Evolutionary conservation across 2,888 invertebrate genomes (phyloP).

Genomic region (Pyrochroa serraticornis): DNA sequence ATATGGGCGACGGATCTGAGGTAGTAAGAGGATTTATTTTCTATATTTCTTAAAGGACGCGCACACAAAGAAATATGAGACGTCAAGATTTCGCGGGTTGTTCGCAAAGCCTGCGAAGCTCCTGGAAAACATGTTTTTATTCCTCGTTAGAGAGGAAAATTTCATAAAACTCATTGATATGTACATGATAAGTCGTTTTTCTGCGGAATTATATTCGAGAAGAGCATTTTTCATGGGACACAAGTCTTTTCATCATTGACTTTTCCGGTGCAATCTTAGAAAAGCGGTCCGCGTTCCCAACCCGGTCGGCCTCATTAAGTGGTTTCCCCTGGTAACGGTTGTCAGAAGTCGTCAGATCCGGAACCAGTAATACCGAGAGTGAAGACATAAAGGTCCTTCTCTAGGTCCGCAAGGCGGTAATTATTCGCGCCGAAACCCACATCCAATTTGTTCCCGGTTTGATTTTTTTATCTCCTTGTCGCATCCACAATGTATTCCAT

Average conservation of each 20-base stretch:
- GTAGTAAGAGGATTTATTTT: constrained; percentile 25
- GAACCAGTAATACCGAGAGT: no score
- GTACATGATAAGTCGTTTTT: constrained; percentile 19
- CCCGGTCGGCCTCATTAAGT: constrained; percentile 54
- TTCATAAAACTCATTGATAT: constrained; percentile 15
- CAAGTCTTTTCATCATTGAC: constrained; percentile 51
- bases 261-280: constrained; percentile 48
- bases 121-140: constrained; percentile 22
- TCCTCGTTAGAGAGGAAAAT: constrained; percentile 6
- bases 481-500: constrained; percentile 33
- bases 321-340: constrained; percentile 57
- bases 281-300: constrained; percentile 45
- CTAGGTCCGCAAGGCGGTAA: constrained; percentile 43
- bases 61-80: constrained; percentile 28
- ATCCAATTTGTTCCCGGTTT: neutral
- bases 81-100: constrained; percentile 19
- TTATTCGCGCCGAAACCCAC: constrained; percentile 8
- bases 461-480: constrained; percentile 17
- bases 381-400: no score
- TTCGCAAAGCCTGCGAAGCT: neutral
- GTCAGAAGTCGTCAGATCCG: constrained; percentile 50
- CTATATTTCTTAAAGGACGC: constrained; percentile 22
- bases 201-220: constrained; percentile 6
- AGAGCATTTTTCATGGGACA: constrained; percentile 34
- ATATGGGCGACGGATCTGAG: constrained; percentile 12